Evolutionary conservation across 2,888 invertebrate genomes (phyloP).

Genomic region (Stegana nigrithorax): DNA sequence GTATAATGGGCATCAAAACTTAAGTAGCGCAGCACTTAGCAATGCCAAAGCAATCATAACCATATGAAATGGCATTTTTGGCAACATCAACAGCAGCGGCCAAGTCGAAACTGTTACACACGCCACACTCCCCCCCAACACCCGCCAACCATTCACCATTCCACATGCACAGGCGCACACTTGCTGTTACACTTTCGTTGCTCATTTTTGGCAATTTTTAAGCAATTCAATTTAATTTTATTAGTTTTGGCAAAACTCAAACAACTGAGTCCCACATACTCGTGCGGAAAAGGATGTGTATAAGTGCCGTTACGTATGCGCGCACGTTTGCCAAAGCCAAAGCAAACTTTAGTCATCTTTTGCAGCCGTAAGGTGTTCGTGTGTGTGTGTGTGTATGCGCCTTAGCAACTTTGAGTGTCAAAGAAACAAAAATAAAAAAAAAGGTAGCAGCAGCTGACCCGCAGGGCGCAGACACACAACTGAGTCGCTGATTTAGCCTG

Average conservation of each 20-base stretch:
- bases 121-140: too few relatives aligned
- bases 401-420: not conserved
- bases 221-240: conserved; percentile 62
- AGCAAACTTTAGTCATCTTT: not conserved
- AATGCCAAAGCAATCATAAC: conserved; percentile 21
- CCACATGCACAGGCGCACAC: too few relatives aligned
- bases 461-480: not conserved
- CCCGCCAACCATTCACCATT: too few relatives aligned
- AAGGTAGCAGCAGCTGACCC: conserved; percentile 6
- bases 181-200: conserved; percentile 30
- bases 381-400: not conserved
- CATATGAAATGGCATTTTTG: conserved; percentile 23
- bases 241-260: conserved; percentile 61
- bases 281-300: too few relatives aligned
- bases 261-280: conserved; percentile 43
- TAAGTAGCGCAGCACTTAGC: conserved; percentile 8
- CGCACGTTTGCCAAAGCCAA: conserved; percentile 4
- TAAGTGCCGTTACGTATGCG: too few relatives aligned
- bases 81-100: not conserved
- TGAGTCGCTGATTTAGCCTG: too few relatives aligned
- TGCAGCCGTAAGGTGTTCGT: too few relatives aligned
- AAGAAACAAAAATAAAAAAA: not conserved
- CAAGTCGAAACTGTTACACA: too few relatives aligned
- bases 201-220: conserved; percentile 61
- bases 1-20: not conserved